These are phyloP conservation scores for Proisotoma minuta DNA, from an alignment of 2,888 invertebrate genomes.

Conservation along the genomic window DNA sequence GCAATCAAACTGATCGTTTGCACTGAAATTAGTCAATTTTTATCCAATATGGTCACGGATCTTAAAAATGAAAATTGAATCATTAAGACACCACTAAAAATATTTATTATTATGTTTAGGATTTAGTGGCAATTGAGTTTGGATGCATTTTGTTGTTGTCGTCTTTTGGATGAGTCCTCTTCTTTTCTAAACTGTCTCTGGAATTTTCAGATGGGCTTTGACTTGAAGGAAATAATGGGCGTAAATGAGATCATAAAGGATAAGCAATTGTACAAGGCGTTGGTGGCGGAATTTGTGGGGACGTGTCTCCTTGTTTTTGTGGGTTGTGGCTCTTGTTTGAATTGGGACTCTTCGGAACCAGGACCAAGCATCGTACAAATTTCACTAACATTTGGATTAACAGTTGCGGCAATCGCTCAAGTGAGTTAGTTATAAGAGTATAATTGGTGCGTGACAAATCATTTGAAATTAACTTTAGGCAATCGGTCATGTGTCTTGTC, in stretches of 20 bases:
- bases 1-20: too few species aligned
- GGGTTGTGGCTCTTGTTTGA: slow-evolving; percentile 61
- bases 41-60: too few species aligned
- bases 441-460: neutral
- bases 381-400: slow-evolving; percentile 44
- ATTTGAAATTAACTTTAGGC: slow-evolving; percentile 26
- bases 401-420: slow-evolving; percentile 46
- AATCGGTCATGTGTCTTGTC: slow-evolving; percentile 43
- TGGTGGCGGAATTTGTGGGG: slow-evolving; percentile 82
- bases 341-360: slow-evolving; percentile 26
- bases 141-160: too few species aligned
- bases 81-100: too few species aligned
- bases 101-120: too few species aligned
- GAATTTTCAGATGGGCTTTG: slow-evolving; percentile 45
- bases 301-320: slow-evolving; percentile 82
- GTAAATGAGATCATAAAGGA: slow-evolving; percentile 64
- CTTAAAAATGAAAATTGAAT: too few species aligned
- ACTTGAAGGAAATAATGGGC: slow-evolving; percentile 58
- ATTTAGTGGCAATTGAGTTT: too few species aligned
- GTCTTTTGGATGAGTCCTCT: neutral
- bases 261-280: slow-evolving; percentile 69
- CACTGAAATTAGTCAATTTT: neutral
- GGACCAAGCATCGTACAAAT: slow-evolving; percentile 39
- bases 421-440: slow-evolving; percentile 20
- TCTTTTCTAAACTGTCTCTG: slow-evolving; percentile 12